Percentiles rank a stretch among this genome's conserved stretches.
Conservation (phyloP, 35 echinoderm and acorn worm species). For the Apostichopus californicus region DNA sequence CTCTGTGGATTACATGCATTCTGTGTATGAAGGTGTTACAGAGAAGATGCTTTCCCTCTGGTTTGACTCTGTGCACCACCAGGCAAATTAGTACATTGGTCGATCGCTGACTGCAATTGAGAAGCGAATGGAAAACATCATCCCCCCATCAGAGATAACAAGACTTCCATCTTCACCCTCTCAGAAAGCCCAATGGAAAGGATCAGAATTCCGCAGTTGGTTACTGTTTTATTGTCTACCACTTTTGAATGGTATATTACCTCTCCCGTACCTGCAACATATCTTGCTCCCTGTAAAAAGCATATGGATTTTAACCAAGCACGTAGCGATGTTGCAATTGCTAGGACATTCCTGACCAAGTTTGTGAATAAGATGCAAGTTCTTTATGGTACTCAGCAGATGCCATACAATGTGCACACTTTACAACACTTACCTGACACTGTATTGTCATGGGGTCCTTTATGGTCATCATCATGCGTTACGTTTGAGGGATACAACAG, state of each 20-base stretch:
- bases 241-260: too few species aligned
- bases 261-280: too few species aligned
- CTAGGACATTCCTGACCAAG: too few species aligned
- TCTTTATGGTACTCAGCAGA: too few species aligned
- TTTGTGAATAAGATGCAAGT: too few species aligned
- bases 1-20: conserved; percentile 47
- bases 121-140: background rate
- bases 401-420: too few species aligned
- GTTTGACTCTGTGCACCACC: conserved; percentile 11
- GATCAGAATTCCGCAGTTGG: conserved; percentile 28
- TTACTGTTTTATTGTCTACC: conserved; percentile 11
- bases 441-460: background rate
- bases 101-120: background rate
- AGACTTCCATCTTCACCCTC: background rate
- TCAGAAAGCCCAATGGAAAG: conserved; percentile 38
- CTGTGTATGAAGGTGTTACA: conserved; percentile 15
- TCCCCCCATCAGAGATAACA: conserved; percentile 38
- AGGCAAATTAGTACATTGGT: conserved; percentile 16
- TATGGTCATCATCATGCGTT: conserved; percentile 53
- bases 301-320: too few species aligned
- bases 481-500: conserved; percentile 35
- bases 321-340: too few species aligned
- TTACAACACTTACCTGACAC: too few species aligned
- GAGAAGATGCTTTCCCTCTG: background rate
- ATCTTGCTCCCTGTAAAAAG: too few species aligned